phyloP scores from a whole-genome alignment of 2,113 vertebrate species.

The Anser cygnoides region DNA sequence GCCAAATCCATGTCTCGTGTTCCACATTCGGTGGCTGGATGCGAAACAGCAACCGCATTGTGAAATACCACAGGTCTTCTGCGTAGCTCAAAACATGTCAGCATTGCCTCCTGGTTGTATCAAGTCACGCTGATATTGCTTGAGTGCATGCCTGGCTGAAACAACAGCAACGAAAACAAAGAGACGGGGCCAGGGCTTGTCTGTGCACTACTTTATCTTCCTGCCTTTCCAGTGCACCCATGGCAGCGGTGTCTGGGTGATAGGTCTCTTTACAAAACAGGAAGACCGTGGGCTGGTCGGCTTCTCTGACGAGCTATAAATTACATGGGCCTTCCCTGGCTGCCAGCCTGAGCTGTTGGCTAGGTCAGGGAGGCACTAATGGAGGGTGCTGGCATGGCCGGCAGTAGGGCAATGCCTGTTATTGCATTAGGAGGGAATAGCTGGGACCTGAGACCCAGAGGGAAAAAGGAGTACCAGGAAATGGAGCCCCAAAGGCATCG shows the following conservation, averaged over 20 bases:
- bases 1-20: background rate
- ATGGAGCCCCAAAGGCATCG: background rate
- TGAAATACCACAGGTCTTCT: background rate
- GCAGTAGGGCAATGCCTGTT: constrained; percentile 50
- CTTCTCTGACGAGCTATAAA: constrained; percentile 44
- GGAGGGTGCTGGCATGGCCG: background rate
- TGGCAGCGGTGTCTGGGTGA: background rate
- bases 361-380: background rate
- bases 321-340: constrained; percentile 31
- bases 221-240: background rate
- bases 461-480: constrained; percentile 35
- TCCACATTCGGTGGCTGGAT: background rate
- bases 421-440: constrained; percentile 32
- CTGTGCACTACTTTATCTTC: background rate
- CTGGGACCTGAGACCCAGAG: background rate
- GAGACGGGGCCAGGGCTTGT: background rate
- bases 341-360: background rate
- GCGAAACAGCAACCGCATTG: background rate
- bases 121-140: constrained; percentile 7
- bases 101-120: constrained; percentile 25
- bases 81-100: background rate
- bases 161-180: background rate
- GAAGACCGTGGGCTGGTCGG: constrained; percentile 26
- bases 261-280: constrained; percentile 42
- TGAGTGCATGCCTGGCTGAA: constrained; percentile 11